These are phyloP conservation scores for Dipodomys spectabilis DNA, from an alignment of 2,113 vertebrate species.

Conservation along the genomic window DNA sequence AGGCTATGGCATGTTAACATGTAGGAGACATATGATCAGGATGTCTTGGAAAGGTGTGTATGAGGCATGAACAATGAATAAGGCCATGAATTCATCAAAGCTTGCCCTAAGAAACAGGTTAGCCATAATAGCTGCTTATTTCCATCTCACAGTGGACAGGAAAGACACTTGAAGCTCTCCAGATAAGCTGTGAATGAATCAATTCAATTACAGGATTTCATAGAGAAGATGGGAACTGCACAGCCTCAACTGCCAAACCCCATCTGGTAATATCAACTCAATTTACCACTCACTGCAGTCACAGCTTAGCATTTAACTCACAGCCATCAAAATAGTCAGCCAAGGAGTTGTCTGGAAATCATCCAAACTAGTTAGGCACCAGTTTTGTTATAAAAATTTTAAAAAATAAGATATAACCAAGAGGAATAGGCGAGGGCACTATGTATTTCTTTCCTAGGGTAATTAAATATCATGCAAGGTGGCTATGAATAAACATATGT, in stretches of 20 bases:
- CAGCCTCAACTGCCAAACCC: slow-evolving; percentile 31
- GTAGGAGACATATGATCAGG: not conserved
- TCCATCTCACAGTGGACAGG: not conserved
- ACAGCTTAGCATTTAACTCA: slow-evolving; percentile 13
- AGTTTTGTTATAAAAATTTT: not conserved
- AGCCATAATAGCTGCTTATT: slow-evolving; percentile 10
- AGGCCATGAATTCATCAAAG: slow-evolving; percentile 48
- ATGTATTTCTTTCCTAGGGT: not conserved
- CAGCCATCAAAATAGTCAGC: not conserved
- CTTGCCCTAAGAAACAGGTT: slow-evolving; percentile 37
- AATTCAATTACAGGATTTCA: slow-evolving; percentile 33
- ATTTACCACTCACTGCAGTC: slow-evolving; percentile 46
- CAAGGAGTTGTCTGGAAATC: not conserved
- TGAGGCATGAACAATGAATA: not conserved
- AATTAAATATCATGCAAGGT: not conserved
- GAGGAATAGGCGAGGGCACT: not conserved
- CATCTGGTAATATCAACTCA: slow-evolving; percentile 49
- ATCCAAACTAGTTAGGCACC: not conserved
- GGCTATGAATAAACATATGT: not conserved
- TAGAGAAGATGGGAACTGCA: slow-evolving; percentile 35
- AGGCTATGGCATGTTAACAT: not conserved
- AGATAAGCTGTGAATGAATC: slow-evolving; percentile 41
- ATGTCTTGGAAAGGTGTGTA: not conserved
- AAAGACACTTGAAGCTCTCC: slow-evolving; percentile 35
- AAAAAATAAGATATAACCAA: not conserved